These are phyloP conservation scores for Drosophila pallidifrons DNA, from an alignment of 1,140 invertebrate species.

Conservation along the genomic window DNA sequence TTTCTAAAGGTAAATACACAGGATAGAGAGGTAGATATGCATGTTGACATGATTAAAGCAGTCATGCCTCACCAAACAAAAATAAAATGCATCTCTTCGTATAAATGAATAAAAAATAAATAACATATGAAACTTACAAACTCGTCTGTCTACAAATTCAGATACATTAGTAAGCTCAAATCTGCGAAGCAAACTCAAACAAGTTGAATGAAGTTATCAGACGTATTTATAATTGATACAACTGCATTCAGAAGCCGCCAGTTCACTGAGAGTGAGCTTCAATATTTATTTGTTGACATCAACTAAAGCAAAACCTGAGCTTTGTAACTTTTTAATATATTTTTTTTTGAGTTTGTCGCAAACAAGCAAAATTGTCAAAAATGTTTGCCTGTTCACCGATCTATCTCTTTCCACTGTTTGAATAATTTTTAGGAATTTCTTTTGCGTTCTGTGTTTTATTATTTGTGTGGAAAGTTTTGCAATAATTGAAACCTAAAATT, in stretches of 20 bases:
- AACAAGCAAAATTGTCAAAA: not conserved
- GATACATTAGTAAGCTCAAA: not conserved
- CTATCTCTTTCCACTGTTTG: constrained; percentile 15
- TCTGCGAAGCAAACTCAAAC: not conserved
- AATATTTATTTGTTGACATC: too few relatives aligned
- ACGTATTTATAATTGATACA: not conserved
- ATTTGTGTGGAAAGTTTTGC: constrained; percentile 71
- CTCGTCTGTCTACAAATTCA: not conserved
- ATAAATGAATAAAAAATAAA: constrained; percentile 14
- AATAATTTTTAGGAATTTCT: constrained; percentile 25
- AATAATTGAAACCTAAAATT: constrained; percentile 77
- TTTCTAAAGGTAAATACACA: constrained; percentile 22
- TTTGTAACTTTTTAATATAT: not conserved
- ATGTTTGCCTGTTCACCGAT: not conserved
- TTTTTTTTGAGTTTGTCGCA: not conserved
- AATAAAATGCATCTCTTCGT: constrained; percentile 52
- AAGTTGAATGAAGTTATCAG: not conserved
- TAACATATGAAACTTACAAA: not conserved
- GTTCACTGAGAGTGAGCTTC: too few relatives aligned
- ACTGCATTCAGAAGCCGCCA: too few relatives aligned
- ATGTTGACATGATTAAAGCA: constrained; percentile 32
- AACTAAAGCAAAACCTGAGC: not conserved
- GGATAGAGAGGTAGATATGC: constrained; percentile 3
- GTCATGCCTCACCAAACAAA: constrained; percentile 58
- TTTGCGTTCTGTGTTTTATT: constrained; percentile 33